Evolutionary conservation across 2,797 vertebrate genomes (phyloP).

Genomic region (Chelonia mydas): DNA sequence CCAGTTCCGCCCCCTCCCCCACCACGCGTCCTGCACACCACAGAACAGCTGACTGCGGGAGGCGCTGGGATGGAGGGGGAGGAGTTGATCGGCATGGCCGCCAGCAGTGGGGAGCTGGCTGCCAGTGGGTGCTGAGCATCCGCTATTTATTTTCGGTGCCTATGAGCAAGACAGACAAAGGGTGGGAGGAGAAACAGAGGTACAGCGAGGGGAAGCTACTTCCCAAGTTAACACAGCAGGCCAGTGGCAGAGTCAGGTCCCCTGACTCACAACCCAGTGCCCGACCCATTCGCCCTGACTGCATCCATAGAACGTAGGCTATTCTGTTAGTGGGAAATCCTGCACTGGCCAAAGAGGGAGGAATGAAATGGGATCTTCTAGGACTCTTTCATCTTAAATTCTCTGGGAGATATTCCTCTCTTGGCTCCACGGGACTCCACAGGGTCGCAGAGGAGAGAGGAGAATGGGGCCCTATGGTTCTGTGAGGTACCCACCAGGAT

Average conservation of each 20-base stretch:
- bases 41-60: too few species aligned
- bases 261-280: background rate
- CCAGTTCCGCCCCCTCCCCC: too few species aligned
- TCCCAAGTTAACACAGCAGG: background rate
- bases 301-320: background rate
- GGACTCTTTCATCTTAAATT: background rate
- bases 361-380: background rate
- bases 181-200: background rate
- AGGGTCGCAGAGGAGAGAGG: background rate
- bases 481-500: conserved; percentile 56
- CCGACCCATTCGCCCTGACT: background rate
- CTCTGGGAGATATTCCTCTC: background rate
- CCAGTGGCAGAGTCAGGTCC: background rate
- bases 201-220: background rate
- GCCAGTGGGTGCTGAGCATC: too few species aligned
- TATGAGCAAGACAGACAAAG: too few species aligned
- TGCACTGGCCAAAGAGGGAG: background rate
- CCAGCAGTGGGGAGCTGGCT: too few species aligned
- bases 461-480: background rate
- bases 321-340: background rate
- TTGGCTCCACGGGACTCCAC: background rate
- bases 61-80: too few species aligned
- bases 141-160: too few species aligned
- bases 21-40: too few species aligned
- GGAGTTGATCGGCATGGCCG: fast-evolving